A percentile compares a stretch with the other conserved stretches of the same genome.
These are phyloP conservation scores for Xiphorhynchus elegans DNA, from an alignment of 2,113 vertebrate species.

Conservation along the genomic window DNA sequence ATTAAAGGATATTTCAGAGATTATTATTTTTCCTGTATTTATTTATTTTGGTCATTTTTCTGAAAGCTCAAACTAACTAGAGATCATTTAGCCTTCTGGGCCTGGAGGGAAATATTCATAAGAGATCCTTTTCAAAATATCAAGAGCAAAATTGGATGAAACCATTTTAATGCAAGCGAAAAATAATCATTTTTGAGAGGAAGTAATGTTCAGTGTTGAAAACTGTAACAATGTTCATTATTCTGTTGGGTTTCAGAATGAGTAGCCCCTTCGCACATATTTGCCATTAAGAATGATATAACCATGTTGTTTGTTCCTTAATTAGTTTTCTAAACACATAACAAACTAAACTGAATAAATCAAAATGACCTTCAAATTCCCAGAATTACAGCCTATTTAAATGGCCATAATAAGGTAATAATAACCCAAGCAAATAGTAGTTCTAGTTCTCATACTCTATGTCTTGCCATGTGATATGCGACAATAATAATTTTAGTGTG, in stretches of 20 bases:
- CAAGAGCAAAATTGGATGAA: not conserved
- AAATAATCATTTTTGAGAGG: not conserved
- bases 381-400: slow-evolving; percentile 75
- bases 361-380: slow-evolving; percentile 78
- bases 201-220: not conserved
- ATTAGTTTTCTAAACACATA: slow-evolving; percentile 78
- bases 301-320: slow-evolving; percentile 67
- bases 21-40: not conserved
- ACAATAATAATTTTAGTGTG: slow-evolving; percentile 74
- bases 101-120: not conserved
- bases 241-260: slow-evolving; percentile 9
- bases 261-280: not conserved
- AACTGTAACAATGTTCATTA: not conserved
- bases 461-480: slow-evolving; percentile 47
- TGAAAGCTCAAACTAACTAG: not conserved
- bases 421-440: slow-evolving; percentile 72
- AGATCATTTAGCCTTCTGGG: not conserved
- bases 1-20: slow-evolving; percentile 14
- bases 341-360: slow-evolving; percentile 75
- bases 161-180: not conserved
- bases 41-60: slow-evolving; percentile 17
- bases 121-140: not conserved
- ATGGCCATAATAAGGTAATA: slow-evolving; percentile 76
- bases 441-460: slow-evolving; percentile 40
- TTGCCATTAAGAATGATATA: slow-evolving; percentile 56